A percentile compares a stretch with the other conserved stretches of the same genome.
phyloP scores from a whole-genome alignment of 2,113 vertebrate species.

The Rhegmatorhina hoffmannsi region DNA sequence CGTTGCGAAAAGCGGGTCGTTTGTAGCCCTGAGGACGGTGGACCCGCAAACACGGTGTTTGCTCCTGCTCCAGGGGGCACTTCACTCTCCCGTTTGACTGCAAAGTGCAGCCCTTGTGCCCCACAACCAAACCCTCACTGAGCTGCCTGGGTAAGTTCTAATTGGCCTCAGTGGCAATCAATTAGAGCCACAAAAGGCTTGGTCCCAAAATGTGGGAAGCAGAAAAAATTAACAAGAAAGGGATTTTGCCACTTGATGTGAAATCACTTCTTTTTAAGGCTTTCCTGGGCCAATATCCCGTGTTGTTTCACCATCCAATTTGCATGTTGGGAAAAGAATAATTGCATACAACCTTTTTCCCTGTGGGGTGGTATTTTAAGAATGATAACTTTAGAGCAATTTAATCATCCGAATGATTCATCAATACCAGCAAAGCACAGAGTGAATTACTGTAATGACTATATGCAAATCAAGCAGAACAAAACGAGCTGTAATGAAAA shows the following conservation, averaged over 20 bases:
- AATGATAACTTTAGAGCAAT: neutral
- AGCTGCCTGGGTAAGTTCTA: neutral
- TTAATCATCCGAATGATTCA: neutral
- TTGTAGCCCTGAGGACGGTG: neutral
- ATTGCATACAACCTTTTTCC: neutral
- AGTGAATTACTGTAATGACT: neutral
- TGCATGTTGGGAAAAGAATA: neutral
- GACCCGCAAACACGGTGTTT: fast-evolving
- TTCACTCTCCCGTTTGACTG: neutral
- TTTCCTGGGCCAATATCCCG: neutral
- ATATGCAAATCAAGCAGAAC: neutral
- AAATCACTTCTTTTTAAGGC: neutral
- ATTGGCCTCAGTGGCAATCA: neutral
- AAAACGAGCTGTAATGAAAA: neutral
- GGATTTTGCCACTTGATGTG: neutral
- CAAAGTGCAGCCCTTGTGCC: neutral
- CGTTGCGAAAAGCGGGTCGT: neutral
- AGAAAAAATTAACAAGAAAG: neutral
- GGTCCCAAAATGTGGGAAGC: neutral
- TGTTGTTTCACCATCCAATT: neutral
- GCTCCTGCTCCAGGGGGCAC: neutral
- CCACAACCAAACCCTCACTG: neutral
- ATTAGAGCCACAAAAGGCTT: neutral
- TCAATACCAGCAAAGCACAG: neutral
- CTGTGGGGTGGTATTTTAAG: neutral